Base-by-base conservation (phyloP, 2,888 invertebrate genomes). In the Ligdia adustata region DNA sequence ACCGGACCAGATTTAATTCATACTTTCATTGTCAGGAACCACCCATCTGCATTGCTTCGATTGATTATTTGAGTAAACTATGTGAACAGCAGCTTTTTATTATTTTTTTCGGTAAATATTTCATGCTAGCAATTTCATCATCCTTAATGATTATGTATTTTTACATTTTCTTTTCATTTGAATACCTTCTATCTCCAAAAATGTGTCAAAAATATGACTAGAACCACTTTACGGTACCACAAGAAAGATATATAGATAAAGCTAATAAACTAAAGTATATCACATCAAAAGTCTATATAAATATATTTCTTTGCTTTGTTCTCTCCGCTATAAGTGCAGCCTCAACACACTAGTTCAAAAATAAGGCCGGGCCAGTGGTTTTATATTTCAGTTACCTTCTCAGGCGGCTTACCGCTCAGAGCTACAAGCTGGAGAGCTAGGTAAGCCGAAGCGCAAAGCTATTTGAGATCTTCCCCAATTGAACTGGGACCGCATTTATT, bases 361-460 rank as follows among this genome's bases (percentile, higher is more conserved):
- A 43, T 49, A 60, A 64, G 61, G 60, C 60, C 44, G 61, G 57
- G 53, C 55, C 55, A 39, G 44, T 38, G 61, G 69, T 80, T 79
- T 80, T 79, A 77, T 79, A 80, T 79, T 79, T 75, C 70, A 66
- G 78, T 75, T 70, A 66, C 63, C 55, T 67, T 68, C 65, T 66
- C 60, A 66, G 62, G 56, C 55, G 64, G 66, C 69, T 75, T 75
- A 72, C 53, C 52, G 65, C 60, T 52, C 57, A 52, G 56, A 57
- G 60, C 57, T n/a, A 62, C 62, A 66, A 66, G 64, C 60, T 60
- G 61, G 58, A 50, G 58, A 50, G 65, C 68, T 57, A n/a, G 59
- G 66, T 68, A 69, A 75, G 61, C 63, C 57, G 64, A 72, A 73
- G 68, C 69, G 64, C 60, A 55, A 56, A 47, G 58, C 52, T 52